Base-by-base conservation (phyloP, 2,888 invertebrate genomes). In the Leptothorax acervorum region DNA sequence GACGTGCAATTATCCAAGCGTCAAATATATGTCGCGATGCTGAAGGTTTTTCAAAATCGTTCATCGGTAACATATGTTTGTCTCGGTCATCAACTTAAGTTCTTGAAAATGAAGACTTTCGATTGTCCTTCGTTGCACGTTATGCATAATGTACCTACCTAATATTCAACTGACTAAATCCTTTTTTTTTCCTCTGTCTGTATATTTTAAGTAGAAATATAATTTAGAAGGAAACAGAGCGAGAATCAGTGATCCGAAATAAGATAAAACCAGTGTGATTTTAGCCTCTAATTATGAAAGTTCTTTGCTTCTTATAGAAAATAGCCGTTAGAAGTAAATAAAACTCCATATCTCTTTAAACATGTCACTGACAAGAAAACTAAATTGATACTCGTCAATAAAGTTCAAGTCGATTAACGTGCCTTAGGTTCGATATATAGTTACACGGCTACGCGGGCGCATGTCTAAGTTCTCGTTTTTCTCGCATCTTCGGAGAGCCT, bases 231-330 rank as follows among this genome's bases (percentile, higher is more conserved):
- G n/a, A 62, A 42, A 45, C 42, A 28, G 15, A 28, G 15, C 8
- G 4, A 28, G 28, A 31, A 51, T 42, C 53, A 31, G 9, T 2
- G 39, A 39, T 8, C n/a, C 63, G 0, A 66, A 42, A 28, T 28
- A 9, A 15, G n/a, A 57, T 45, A 8, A 42, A n/a, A 55, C 3
- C 31, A 15, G 18, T 18, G 4, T 4, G 51, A 53, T 57, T 57
- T 15, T 15, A 55, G 3, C 15, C 18, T 39, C 35, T 23, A 11
- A 71, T 71, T 39, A 71, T 23, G 12, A 79, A 45, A 57, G n/a
- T 70, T 23, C 35, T 45, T 60, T 79, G 60, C 73, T 35, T 71
- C 3, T 71, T 60, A 39, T 48, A 51, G 42, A 81, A 60, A 45
- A 48, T 12, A 3, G 6, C 28, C n/a, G 12, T n/a, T 35, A 8